These are phyloP conservation scores for Sapayoa aenigma DNA, from an alignment of 2,113 vertebrate species.

Conservation along the genomic window DNA sequence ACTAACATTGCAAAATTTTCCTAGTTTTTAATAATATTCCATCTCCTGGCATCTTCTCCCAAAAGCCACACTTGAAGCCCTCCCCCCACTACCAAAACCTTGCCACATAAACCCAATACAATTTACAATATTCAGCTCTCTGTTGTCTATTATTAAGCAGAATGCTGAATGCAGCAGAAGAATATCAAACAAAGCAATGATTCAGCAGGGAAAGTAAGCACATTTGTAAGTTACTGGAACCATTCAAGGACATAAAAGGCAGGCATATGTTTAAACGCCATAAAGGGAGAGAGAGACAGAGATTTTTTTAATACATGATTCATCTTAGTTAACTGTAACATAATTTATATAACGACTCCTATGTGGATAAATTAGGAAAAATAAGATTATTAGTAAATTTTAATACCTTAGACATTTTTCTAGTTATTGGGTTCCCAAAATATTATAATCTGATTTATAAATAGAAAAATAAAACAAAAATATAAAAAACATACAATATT, in stretches of 20 bases:
- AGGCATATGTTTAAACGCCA: rapidly evolving
- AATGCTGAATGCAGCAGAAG: constrained; percentile 20
- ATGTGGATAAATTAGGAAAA: not conserved
- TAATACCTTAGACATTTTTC: not conserved
- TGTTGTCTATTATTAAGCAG: not conserved
- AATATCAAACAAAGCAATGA: constrained; percentile 26
- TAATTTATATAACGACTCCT: not conserved
- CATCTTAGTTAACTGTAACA: not conserved
- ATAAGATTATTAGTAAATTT: not conserved
- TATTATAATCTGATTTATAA: not conserved
- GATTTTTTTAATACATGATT: not conserved
- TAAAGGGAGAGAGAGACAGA: not conserved
- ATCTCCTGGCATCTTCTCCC: not conserved
- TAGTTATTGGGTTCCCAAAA: not conserved
- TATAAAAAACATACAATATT: not conserved
- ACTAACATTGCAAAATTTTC: not conserved
- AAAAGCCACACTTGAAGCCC: not conserved
- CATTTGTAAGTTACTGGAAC: not conserved
- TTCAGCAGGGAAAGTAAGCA: constrained; percentile 45
- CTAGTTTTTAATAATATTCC: not conserved
- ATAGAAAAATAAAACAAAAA: not conserved
- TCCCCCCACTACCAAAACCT: not conserved
- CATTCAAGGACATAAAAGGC: not conserved
- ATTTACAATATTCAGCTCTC: not conserved
- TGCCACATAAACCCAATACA: not conserved